Base-by-base conservation (phyloP, 2,888 invertebrate species). In the Nomada ruficornis region DNA sequence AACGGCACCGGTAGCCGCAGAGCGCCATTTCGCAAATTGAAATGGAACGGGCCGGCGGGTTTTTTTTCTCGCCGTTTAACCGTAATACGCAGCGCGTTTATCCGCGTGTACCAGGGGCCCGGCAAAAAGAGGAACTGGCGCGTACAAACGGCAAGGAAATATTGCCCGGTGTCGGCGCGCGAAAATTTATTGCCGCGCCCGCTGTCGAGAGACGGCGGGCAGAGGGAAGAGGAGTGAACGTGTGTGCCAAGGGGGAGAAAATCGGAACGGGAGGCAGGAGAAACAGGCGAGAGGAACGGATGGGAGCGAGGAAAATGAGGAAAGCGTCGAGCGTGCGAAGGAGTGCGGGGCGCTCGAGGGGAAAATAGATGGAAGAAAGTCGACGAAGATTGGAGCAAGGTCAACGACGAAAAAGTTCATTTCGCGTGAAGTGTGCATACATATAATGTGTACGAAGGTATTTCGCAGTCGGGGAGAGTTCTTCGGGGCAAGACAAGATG, bases 91-190 rank as follows among this genome's bases (percentile, higher is more conserved):
- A 73, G 84, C 88, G 87, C 88, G 88, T 88, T 88, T 88, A 87
- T 87, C 88, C 88, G 87, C 88, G 85, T 87, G 88, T 88, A 87
- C 83, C 73, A 71, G 81, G 70, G 65, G 62, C 76, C 79, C 72
- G 82, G 67, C 88, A 88, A 88, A 88, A 88, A 88, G 88, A 88
- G 89, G 87, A 88, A 80, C 89, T 88, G 84, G 88, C 87, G 84
- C 88, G 88, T 88, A 88, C 88, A 88, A 90, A 90, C 87, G 90
- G 89, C 91, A 88, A 89, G 89, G 89, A 91, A 91, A 91, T 89
- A 89, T 89, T 87, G 88, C 89, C 88, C 86, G 84, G 87, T 89
- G 91, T 91, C 91, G 89, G 89, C 86, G 83, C 87, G 90, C 88
- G 91, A 89, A 90, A 90, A 91, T 91, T 91, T 91, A 91, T 91